Evolutionary conservation across 2,113 vertebrate genomes (phyloP), one percentile per base, ranked within the genome.

Genomic region (Trichechus manatus): DNA sequence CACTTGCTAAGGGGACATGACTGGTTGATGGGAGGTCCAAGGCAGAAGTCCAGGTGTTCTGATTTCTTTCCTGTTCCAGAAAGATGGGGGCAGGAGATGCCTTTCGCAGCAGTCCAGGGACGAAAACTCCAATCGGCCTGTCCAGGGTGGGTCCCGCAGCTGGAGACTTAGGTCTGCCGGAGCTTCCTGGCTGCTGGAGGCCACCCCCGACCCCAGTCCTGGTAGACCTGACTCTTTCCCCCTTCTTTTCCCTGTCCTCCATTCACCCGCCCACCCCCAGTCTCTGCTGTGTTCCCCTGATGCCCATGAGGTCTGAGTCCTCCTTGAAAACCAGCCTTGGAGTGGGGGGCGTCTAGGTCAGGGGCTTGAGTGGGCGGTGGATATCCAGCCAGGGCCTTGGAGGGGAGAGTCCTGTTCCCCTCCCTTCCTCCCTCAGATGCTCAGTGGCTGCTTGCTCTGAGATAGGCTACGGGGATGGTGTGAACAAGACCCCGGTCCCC

Each of bases 261-360:
- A 14, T 23, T 11, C 6, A 6, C 17, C 0, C 31, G 31, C 0
- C 14, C 14, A 11, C 50, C 33, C 1, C 1, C 2, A 72, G 68
- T 33, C n/a, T 36, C 68, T n/a, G 33, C 68, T 72, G 22, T 4
- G 59, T 61, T 61, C 19, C 20, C 59, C 59, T 23, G 22, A 20
- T 61, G 5, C 15, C 53, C 53, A 56, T 23, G 5, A 61, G 22
- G 59, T 61, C 59, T 22, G 59, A 61, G 59, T 61, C 3, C 19
- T 56, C 53, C 14, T 23, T 61, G 22, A 61, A 20, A 61, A 20
- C 19, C 59, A 61, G 59, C 3, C 59, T 61, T 20, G 59, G 22
- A 39, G 39, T 39, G 39, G 20, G 59, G 59, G 7, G 20, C 22
- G 3, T 61, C 59, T 23, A 5, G 59, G 59, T 9, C 22, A 23